Evolutionary conservation across 2,113 vertebrate species (phyloP), one percentile per base, ranked within the genome.

Genomic region (Ammodytes marinus): DNA sequence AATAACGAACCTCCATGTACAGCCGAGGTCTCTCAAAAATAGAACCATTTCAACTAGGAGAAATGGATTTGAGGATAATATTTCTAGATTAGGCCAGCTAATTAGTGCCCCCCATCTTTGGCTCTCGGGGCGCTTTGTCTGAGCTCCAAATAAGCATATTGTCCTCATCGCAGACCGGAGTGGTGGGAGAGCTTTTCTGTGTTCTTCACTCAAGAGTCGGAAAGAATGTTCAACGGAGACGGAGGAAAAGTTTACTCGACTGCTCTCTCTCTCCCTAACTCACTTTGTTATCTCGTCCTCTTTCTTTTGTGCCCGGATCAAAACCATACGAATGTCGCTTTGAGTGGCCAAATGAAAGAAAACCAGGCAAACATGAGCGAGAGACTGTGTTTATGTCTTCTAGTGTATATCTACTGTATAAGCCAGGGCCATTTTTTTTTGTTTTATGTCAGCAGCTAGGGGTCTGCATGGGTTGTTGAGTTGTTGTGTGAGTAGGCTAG

Each of bases 91-190:
- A 92, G 89, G 88, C 89, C 79, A 85, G 85, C 83, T 90, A 92
- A 94, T 94, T 93, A 92, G 90, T 77, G 82, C 86, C 88, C 83
- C 27, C 83, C 43, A 79, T 90, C 91, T 86, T 80, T 92, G 89
- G 89, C 88, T 63, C 52, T 27, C 27, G 2, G 27, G 0, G 45
- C 0, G 37, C 74, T 75, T 88, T 93, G 91, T 91, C 74, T 73
- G 61, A 37, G 88, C 58, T 91, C 89, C 87, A 93, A 93, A 92
- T 79, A 84, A 88, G 70, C 91, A 93, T 93, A 92, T 94, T 94
- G 91, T 93, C 88, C 90, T 92, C 80, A 39, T 80, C n/a, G 83
- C 53, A 47, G 49, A 86, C 81, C 53, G 45, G 49, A 86, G 68
- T 64, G 85, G 87, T 69, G 63, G 80, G 67, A 72, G 65, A 70